A percentile compares a stretch with the other conserved stretches of the same genome.
Conservation (phyloP, 2,888 invertebrate genomes). For the Diarsia rubi region DNA sequence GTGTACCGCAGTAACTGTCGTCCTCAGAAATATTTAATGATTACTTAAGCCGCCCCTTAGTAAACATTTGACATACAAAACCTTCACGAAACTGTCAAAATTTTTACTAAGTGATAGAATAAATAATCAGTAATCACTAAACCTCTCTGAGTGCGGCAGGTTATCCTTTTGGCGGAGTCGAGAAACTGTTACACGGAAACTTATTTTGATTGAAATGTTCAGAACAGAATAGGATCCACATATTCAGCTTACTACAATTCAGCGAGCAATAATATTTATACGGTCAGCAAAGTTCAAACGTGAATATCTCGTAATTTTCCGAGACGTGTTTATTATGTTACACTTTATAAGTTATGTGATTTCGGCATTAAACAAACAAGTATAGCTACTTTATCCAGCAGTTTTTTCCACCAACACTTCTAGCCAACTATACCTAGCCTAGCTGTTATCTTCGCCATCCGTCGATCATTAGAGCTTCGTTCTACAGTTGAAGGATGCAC, state of each 20-base stretch:
- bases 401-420: background rate
- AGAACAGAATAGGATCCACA: background rate
- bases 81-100: too few species aligned
- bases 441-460: background rate
- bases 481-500: constrained; percentile 28
- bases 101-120: too few species aligned
- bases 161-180: background rate
- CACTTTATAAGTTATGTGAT: background rate
- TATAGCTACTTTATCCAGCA: background rate
- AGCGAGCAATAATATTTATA: too few species aligned
- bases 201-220: background rate
- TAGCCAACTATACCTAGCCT: background rate
- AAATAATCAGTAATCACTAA: too few species aligned
- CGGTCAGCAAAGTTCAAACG: too few species aligned
- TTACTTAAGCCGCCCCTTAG: too few species aligned
- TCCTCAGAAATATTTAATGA: too few species aligned
- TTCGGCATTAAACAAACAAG: background rate
- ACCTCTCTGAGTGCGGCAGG: too few species aligned
- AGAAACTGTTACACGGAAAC: background rate
- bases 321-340: too few species aligned
- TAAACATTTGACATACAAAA: too few species aligned
- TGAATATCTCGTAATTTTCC: too few species aligned
- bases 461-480: constrained; percentile 43
- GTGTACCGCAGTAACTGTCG: too few species aligned
- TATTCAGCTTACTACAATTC: background rate